Conservation (phyloP, 2,797 vertebrate genomes). For the Merluccius polli region DNA sequence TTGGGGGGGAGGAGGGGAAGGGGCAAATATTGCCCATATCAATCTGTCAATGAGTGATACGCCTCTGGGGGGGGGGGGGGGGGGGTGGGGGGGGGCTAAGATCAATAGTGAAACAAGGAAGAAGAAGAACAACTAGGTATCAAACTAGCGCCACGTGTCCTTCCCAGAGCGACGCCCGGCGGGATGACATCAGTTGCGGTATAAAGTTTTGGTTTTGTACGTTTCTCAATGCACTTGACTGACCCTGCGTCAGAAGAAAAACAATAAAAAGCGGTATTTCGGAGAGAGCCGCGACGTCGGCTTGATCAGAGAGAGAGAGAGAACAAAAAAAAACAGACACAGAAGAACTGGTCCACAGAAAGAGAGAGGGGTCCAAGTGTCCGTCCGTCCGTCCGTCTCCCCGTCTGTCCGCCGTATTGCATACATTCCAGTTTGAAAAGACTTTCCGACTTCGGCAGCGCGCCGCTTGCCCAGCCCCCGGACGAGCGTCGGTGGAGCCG, state of each 20-base stretch:
- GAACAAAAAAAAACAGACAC: background rate
- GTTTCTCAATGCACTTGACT: slow-evolving; percentile 3
- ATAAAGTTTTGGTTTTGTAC: background rate
- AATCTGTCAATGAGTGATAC: slow-evolving; percentile 24
- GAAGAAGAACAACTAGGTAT: slow-evolving; percentile 26
- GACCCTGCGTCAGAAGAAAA: background rate
- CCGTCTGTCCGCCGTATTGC: background rate
- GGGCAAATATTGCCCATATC: slow-evolving; percentile 88
- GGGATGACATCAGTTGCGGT: background rate
- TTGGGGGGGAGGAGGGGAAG: slow-evolving; percentile 18
- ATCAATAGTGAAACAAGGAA: slow-evolving; percentile 8
- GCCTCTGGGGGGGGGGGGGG: too few relatives aligned
- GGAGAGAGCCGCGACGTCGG: too few relatives aligned
- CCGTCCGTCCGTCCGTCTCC: background rate
- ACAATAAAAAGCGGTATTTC: background rate
- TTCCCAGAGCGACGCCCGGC: background rate
- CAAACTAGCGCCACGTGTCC: slow-evolving; percentile 26
- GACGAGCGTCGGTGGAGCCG: background rate
- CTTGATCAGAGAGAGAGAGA: background rate
- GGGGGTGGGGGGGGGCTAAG: too few relatives aligned
- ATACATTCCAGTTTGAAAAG: slow-evolving; percentile 61
- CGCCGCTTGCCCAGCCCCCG: background rate
- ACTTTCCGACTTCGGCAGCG: slow-evolving; percentile 21
- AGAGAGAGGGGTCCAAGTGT: background rate
- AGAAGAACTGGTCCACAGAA: background rate